phyloP scores from a whole-genome alignment of 92 coral and sea anemone species.

The Paramuricea clavata region DNA sequence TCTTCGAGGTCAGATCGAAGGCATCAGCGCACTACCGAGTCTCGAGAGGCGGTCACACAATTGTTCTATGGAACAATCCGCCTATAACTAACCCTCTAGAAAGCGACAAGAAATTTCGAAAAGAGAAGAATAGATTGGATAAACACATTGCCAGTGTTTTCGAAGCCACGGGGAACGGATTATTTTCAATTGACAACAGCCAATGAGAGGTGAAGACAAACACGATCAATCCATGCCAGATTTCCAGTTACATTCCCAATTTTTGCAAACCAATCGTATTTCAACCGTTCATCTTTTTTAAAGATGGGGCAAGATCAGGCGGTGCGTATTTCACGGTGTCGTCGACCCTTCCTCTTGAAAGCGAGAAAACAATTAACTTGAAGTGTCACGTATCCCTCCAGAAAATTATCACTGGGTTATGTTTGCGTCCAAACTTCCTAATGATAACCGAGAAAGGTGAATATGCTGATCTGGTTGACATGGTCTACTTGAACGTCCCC shows the following conservation, averaged over 20 bases:
- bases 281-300: slow-evolving; percentile 21
- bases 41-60: neutral
- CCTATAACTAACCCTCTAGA: slow-evolving; percentile 16
- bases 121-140: neutral
- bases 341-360: neutral
- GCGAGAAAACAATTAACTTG: neutral
- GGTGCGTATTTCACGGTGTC: slow-evolving; percentile 22
- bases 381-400: neutral
- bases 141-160: neutral
- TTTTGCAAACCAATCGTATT: neutral
- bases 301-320: neutral
- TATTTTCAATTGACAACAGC: neutral
- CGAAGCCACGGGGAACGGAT: neutral
- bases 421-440: slow-evolving; percentile 29
- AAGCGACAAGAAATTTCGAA: neutral
- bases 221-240: neutral
- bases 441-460: too few relatives aligned
- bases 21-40: neutral
- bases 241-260: neutral
- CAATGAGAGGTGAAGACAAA: slow-evolving; percentile 16
- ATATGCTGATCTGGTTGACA: too few relatives aligned
- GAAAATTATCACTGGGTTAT: slow-evolving; percentile 27
- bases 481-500: too few relatives aligned
- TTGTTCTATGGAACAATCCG: slow-evolving; percentile 18
- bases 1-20: neutral